Conservation (phyloP, 2,113 vertebrate genomes). For the Eonycteris spelaea region DNA sequence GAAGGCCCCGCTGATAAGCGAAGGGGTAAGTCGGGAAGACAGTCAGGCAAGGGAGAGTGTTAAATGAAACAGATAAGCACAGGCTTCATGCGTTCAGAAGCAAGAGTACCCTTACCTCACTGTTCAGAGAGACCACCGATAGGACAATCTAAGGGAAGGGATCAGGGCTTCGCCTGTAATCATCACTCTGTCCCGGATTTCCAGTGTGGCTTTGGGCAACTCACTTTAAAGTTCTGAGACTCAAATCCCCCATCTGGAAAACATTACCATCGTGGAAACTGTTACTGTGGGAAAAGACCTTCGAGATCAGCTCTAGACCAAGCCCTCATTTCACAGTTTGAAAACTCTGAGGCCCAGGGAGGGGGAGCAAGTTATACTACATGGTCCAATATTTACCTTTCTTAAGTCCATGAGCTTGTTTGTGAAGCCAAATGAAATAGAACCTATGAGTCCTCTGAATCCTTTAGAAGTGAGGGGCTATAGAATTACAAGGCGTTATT, state of each 20-base stretch:
- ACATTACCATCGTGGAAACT: background rate
- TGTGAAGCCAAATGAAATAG: slow-evolving; percentile 33
- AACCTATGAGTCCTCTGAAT: background rate
- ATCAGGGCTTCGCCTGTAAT: slow-evolving; percentile 19
- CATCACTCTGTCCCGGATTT: slow-evolving; percentile 7
- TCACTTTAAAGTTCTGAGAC: slow-evolving; percentile 35
- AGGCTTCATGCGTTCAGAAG: background rate
- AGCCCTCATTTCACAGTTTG: slow-evolving; percentile 13
- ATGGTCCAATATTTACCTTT: slow-evolving; percentile 31
- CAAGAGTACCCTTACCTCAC: slow-evolving; percentile 9
- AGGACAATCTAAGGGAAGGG: background rate
- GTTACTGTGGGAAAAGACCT: background rate
- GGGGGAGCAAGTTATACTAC: background rate
- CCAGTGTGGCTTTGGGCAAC: background rate
- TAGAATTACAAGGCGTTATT: background rate
- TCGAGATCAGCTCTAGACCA: background rate
- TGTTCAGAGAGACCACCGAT: slow-evolving; percentile 6
- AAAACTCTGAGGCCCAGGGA: background rate
- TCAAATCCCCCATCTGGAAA: slow-evolving; percentile 21
- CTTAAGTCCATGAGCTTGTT: slow-evolving; percentile 22
- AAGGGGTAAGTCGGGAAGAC: background rate
- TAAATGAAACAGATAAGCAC: slow-evolving; percentile 28
- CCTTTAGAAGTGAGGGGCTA: background rate
- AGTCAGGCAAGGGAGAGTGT: background rate
- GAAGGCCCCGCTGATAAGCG: slow-evolving; percentile 13